Conservation (phyloP, 2,888 invertebrate species). For the Sinopyrophorus schimmeli region DNA sequence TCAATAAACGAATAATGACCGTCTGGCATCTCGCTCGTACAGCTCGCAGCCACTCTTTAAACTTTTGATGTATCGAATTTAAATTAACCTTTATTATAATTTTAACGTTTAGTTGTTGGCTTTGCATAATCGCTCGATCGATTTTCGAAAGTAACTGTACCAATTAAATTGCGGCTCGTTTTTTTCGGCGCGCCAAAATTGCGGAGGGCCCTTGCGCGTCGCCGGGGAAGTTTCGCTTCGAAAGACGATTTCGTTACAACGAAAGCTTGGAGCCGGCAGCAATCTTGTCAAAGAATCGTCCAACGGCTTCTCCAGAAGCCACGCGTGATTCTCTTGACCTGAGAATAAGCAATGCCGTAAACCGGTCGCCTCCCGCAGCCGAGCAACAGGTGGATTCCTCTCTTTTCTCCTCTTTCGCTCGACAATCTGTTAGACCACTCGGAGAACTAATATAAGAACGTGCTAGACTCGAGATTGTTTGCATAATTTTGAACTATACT, state of each 20-base stretch:
- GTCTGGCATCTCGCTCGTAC: constrained; percentile 21
- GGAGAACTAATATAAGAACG: constrained; percentile 11
- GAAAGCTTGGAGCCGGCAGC: constrained; percentile 26
- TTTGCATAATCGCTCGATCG: no score
- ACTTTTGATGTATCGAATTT: constrained; percentile 9
- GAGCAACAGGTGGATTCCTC: constrained; percentile 44
- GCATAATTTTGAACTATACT: constrained; percentile 16
- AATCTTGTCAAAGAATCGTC: constrained; percentile 37
- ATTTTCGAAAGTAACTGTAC: no score
- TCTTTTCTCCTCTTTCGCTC: constrained; percentile 18
- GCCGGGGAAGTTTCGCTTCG: no score
- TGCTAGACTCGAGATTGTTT: constrained; percentile 12
- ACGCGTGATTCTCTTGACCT: constrained; percentile 46
- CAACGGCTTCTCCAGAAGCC: constrained; percentile 39
- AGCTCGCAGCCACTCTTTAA: constrained; percentile 14
- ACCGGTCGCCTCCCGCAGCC: constrained; percentile 44
- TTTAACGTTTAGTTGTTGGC: no score
- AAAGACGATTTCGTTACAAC: no score
- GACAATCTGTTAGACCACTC: constrained; percentile 3
- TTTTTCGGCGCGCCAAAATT: no score
- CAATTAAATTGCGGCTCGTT: no score
- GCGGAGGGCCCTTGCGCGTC: no score
- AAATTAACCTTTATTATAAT: constrained; percentile 5
- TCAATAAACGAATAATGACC: constrained; percentile 23
- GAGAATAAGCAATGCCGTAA: constrained; percentile 33